Evolutionary conservation across 2,113 vertebrate species (phyloP).

Genomic region (Muntiacus reevesi): DNA sequence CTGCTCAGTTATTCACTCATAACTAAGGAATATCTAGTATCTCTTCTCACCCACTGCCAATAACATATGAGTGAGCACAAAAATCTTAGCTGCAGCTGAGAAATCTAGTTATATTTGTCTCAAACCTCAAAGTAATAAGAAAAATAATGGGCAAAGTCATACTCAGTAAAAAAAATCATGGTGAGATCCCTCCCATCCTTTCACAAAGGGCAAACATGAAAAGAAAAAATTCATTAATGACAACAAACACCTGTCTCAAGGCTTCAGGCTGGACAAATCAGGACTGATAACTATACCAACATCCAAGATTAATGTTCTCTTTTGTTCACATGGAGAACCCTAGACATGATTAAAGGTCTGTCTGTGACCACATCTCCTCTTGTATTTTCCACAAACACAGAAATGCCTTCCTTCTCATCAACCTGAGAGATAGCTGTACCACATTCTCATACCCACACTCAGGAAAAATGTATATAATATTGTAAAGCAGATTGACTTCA

Average conservation of each 20-base stretch:
- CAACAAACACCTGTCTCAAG: not conserved
- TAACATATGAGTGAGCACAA: not conserved
- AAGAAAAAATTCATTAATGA: conserved; percentile 45
- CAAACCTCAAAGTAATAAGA: conserved; percentile 38
- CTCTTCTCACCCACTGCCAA: not conserved
- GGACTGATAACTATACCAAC: not conserved
- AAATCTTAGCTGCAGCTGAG: conserved; percentile 11
- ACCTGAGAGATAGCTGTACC: not conserved
- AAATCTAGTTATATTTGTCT: not conserved
- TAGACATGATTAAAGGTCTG: conserved; percentile 23
- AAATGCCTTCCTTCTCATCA: conserved; percentile 19
- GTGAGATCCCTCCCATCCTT: not conserved
- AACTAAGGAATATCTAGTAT: not conserved
- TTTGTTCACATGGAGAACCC: not conserved
- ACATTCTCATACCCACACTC: not conserved
- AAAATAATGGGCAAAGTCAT: conserved; percentile 47
- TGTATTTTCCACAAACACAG: conserved; percentile 16
- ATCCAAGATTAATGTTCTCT: conserved; percentile 42
- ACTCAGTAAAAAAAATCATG: not conserved
- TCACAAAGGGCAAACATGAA: conserved; percentile 30
- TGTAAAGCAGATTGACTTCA: not conserved
- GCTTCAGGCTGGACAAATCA: not conserved
- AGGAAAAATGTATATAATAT: not conserved
- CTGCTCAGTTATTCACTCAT: not conserved
- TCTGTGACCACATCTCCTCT: not conserved